Evolutionary conservation across 2,888 invertebrate genomes (phyloP).

Genomic region (Ametastegia equiseti): DNA sequence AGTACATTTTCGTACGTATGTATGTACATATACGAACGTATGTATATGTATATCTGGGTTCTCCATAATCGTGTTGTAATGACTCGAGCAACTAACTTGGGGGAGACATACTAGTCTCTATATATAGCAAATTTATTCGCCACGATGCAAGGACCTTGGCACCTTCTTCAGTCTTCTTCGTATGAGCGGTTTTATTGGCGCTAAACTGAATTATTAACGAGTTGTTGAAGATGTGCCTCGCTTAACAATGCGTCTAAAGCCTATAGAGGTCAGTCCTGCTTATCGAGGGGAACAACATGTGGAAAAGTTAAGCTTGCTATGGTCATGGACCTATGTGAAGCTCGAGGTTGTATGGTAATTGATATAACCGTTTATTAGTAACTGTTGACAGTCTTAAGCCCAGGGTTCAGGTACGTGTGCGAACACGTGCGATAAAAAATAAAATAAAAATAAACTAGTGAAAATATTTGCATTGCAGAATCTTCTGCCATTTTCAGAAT

Average conservation of each 20-base stretch:
- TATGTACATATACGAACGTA: neutral
- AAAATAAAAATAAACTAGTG: neutral
- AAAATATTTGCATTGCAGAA: neutral
- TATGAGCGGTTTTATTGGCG: slow-evolving; percentile 14
- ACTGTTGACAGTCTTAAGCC: neutral
- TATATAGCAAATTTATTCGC: slow-evolving; percentile 31
- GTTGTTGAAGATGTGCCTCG: slow-evolving; percentile 17
- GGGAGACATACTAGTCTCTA: slow-evolving; percentile 32
- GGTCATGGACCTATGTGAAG: neutral
- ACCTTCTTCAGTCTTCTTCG: slow-evolving; percentile 35
- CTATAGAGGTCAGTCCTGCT: neutral
- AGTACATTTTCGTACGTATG: neutral
- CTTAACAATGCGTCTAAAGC: slow-evolving; percentile 17
- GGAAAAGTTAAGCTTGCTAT: neutral
- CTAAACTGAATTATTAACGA: slow-evolving; percentile 44
- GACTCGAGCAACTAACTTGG: neutral
- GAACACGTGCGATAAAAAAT: neutral
- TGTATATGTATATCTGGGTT: neutral
- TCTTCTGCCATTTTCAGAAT: neutral
- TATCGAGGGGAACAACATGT: neutral
- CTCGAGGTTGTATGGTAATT: neutral
- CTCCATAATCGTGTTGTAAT: slow-evolving; percentile 18
- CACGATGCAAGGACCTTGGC: slow-evolving; percentile 25
- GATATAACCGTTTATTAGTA: too few species aligned
- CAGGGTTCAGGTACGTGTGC: neutral